These are phyloP conservation scores for Bombus cullumanus DNA, from an alignment of 1,140 invertebrate genomes.

Conservation along the genomic window DNA sequence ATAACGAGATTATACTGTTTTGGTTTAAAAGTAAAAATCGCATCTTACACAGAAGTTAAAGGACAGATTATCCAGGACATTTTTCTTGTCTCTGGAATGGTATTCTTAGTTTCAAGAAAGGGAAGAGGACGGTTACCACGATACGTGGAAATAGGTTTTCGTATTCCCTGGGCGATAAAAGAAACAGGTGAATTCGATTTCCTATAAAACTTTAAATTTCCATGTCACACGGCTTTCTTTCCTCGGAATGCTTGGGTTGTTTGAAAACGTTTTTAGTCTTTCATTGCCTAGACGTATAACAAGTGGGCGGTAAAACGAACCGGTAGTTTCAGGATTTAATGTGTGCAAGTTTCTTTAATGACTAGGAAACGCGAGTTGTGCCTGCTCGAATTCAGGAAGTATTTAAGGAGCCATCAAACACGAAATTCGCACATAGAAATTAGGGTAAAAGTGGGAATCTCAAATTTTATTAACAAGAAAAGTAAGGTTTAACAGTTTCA, in stretches of 20 bases:
- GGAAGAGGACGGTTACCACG: not conserved
- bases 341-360: slow-evolving; percentile 18
- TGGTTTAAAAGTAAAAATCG: not conserved
- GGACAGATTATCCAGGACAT: not conserved
- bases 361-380: slow-evolving; percentile 8
- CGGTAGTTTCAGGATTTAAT: slow-evolving; percentile 9
- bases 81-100: not conserved
- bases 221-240: not conserved
- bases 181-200: not conserved
- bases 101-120: not conserved
- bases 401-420: not conserved
- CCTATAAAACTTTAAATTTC: slow-evolving; percentile 3
- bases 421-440: not conserved
- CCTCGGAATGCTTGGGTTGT: not conserved
- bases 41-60: not conserved
- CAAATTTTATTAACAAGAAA: not conserved
- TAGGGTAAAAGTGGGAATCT: not conserved
- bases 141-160: not conserved
- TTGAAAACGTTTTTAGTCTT: not conserved
- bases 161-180: not conserved
- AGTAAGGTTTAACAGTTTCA: no score
- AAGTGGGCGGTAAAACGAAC: slow-evolving; percentile 26
- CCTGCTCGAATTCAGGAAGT: not conserved
- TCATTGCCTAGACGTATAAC: not conserved
- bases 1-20: not conserved